Evolutionary conservation across 1,140 invertebrate genomes (phyloP).

Genomic region (Listronotus bonariensis): DNA sequence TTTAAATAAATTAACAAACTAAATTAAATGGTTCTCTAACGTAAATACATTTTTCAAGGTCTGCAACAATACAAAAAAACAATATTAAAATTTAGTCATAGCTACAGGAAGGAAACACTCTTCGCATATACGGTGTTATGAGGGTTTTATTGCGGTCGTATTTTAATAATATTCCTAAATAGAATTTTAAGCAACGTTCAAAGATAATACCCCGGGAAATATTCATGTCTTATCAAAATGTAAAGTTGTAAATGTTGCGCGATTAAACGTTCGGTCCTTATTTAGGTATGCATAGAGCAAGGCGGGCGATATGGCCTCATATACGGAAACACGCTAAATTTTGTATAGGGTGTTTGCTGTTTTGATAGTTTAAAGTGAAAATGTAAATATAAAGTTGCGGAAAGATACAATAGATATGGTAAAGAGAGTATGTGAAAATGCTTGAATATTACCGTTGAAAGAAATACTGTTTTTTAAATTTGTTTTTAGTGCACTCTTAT

Average conservation of each 20-base stretch:
- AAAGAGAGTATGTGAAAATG: no score
- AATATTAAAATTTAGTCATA: no score
- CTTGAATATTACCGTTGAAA: no score
- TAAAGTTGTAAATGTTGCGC: conserved; percentile 35
- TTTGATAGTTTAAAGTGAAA: conserved; percentile 3
- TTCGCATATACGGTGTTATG: not conserved
- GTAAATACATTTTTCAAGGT: no score
- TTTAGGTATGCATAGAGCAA: conserved; percentile 36
- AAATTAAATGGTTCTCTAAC: no score
- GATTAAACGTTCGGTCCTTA: conserved; percentile 33
- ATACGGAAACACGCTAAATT: conserved; percentile 29
- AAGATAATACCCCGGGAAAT: conserved; percentile 34
- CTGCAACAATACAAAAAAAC: no score
- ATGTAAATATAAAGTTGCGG: not conserved
- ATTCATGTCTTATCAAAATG: conserved; percentile 37
- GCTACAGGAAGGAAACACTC: no score
- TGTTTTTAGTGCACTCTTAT: no score
- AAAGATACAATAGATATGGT: no score
- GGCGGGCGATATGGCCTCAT: conserved; percentile 29
- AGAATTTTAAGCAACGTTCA: conserved; percentile 33
- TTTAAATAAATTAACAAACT: no score
- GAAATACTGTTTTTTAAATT: no score
- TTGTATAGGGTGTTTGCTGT: conserved; percentile 15
- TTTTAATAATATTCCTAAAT: conserved; percentile 30
- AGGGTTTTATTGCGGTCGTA: conserved; percentile 15